Evolutionary conservation across 2,888 invertebrate genomes (phyloP), one percentile per base, ranked within the genome.

Genomic region (Tiliacea aurago): DNA sequence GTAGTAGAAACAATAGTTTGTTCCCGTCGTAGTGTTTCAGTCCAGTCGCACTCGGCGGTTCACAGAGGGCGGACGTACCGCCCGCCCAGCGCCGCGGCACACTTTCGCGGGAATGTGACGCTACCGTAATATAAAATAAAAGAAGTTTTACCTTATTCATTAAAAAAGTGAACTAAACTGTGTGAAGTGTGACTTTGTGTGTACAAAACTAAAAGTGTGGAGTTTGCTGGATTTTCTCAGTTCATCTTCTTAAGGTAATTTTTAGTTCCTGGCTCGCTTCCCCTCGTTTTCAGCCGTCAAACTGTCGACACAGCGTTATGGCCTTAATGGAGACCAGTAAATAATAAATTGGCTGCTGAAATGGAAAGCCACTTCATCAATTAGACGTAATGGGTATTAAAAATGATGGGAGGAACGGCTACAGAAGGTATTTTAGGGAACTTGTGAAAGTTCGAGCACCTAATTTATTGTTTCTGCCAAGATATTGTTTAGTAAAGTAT

Each of bases 11-110:
- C 15, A 13, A 37, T 64, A 71, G 56, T 76, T 76, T 45, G 20
- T 47, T 43, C 55, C 20, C 37, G 28, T 1, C 47, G 56, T 84
- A 78, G 66, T 72, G 59, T 80, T 70, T 66, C 70, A 37, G 63
- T 84, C 88, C 91, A 92, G 94, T 93, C 86, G 89, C 83, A 81
- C 84, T 84, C 84, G 74, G 88, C 78, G 83, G 59, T 81, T 77
- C 81, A 72, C 71, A 64, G 79, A 79, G 88, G 91, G 91, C 89
- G 92, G 92, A 86, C 89, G 94, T 87, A 74, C 92, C 93, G 94
- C 93, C 93, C 94, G 93, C 93, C 92, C 90, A 74, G 80, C 55
- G 78, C 58, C 67, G 58, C 78, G 73, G 56, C 65, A 73, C 76
- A 71, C 73, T 84, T 84, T 84, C 87, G 88, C 85, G 87, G 37